Evolutionary conservation across 2,113 vertebrate species (phyloP).

Genomic region (Elanoides forficatus): DNA sequence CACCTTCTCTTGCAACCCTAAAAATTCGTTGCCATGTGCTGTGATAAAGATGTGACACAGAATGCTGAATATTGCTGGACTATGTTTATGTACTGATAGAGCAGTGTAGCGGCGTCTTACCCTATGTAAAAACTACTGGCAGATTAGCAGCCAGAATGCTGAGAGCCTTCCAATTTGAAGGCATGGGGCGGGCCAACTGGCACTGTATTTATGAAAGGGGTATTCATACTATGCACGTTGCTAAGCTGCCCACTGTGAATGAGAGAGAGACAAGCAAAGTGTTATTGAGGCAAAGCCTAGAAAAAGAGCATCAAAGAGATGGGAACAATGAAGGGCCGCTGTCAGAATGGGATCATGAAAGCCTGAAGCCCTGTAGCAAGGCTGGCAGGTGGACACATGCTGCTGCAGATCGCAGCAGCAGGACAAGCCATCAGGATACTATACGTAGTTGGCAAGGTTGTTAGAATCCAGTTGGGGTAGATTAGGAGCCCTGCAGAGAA

Average conservation of each 20-base stretch:
- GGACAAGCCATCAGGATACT: constrained; percentile 11
- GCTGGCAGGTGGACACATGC: constrained; percentile 12
- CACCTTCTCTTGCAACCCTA: background rate
- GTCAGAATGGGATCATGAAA: constrained; percentile 7
- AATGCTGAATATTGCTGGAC: background rate
- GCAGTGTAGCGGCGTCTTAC: background rate
- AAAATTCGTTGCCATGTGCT: background rate
- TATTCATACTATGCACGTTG: background rate
- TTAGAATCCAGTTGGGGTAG: constrained; percentile 39
- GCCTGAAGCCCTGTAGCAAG: constrained; percentile 33
- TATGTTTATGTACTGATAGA: background rate
- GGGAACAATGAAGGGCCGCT: background rate
- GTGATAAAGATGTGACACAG: background rate
- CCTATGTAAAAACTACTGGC: background rate
- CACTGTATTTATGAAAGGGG: background rate
- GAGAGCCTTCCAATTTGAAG: constrained; percentile 20
- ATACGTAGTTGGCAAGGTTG: constrained; percentile 16
- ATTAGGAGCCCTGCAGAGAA: constrained; percentile 34
- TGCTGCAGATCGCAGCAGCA: constrained; percentile 32
- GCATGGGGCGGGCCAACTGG: constrained; percentile 18
- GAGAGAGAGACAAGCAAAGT: constrained; percentile 10
- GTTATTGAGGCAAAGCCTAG: constrained; percentile 33
- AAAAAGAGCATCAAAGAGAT: constrained; percentile 37
- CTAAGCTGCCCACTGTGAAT: constrained; percentile 22
- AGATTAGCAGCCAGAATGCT: background rate